Evolutionary conservation across 2,888 invertebrate species (phyloP).

Genomic region (Lasiommata megera): DNA sequence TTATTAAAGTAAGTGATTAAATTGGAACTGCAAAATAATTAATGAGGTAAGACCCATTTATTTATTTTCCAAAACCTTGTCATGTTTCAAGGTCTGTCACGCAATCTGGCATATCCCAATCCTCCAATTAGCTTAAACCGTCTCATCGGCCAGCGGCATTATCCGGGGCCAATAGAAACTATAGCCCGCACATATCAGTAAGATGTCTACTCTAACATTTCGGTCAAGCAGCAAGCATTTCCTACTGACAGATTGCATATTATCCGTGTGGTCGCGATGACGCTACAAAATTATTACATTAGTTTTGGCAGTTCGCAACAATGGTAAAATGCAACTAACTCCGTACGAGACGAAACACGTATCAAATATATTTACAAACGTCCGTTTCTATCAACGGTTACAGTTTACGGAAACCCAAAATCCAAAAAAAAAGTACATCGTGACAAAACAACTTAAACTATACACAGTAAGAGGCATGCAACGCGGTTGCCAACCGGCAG

Average conservation of each 20-base stretch:
- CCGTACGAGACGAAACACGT: conserved; percentile 57
- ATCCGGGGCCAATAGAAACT: too few species aligned
- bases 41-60: too few species aligned
- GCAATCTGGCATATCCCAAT: too few species aligned
- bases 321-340: conserved; percentile 78
- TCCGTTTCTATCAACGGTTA: conserved; percentile 40
- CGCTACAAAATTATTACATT: conserved; percentile 74
- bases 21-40: too few species aligned
- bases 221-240: not conserved
- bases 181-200: not conserved
- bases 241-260: conserved; percentile 28
- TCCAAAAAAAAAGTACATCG: conserved; percentile 39
- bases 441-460: conserved; percentile 43
- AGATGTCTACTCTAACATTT: not conserved
- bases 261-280: conserved; percentile 37
- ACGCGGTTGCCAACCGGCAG: not conserved
- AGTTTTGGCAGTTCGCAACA: conserved; percentile 79
- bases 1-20: too few species aligned
- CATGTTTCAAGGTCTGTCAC: too few species aligned
- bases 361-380: conserved; percentile 67
- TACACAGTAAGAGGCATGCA: conserved; percentile 42
- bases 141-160: too few species aligned
- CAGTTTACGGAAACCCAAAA: conserved; percentile 44
- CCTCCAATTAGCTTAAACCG: too few species aligned
- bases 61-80: too few species aligned